Evolutionary conservation across 2,888 invertebrate genomes (phyloP), one percentile per base, ranked within the genome.

Genomic region (Noctua janthe): DNA sequence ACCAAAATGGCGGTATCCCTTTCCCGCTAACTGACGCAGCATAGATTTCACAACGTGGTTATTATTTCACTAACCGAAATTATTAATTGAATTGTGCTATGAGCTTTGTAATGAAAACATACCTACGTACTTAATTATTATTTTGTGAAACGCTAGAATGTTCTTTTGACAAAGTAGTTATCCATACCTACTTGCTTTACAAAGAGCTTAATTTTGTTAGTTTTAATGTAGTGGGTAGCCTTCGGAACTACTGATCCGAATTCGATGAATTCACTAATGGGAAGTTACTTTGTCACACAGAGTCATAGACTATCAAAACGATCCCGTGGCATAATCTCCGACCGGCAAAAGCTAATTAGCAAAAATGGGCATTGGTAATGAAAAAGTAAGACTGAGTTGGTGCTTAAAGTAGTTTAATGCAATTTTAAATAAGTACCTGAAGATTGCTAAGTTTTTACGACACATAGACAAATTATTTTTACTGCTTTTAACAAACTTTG

Each of bases 1-100:
- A 39, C 20, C n/a, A 8, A 7, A 13, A n/a, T 75, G 15, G 23
- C 29, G 43, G 29, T 56, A 56, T 72, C 80, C 15, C 51, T 54
- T 76, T 81, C 72, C 8, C 11, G 7, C 70, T 29, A 71, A 72
- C 8, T 11, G 29, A 78, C 20, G 29, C 69, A 39, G 47, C 54
- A 62, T 82, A 76, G 64, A 83, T 66, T 66, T 76, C 23, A 43
- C 3, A 69, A 47, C 7, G n/a, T 47, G 59, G n/a, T n/a, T 67
- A 71, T 70, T 49, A 70, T 56, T 70, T 76, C 35, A 15, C 29
- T 23, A 64, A 47, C 23, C 4, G 1, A 62, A 10, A 62, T 15
- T 10, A 11, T 74, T 62, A 51, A 74, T 70, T 62, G 7, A 39
- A 54, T 70, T 39, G 2, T 23, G 29, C 0, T 39, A 11, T n/a